phyloP scores from a whole-genome alignment of 35 echinoderm and acorn worm genomes.

The Heliocidaris erythrogramma region DNA sequence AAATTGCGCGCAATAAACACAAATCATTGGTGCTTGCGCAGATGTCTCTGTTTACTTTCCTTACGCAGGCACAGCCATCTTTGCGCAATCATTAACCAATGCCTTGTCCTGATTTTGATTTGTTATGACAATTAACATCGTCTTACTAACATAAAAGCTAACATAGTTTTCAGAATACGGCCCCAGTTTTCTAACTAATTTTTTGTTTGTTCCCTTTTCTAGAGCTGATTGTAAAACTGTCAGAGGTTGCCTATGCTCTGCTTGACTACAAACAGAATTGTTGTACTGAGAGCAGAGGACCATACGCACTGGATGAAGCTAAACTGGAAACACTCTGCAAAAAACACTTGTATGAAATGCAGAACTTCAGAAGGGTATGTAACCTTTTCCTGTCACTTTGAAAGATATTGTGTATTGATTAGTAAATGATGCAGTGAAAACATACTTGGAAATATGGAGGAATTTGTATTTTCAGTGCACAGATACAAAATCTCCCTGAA shows the following conservation, averaged over 20 bases:
- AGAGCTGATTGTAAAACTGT: slow-evolving; percentile 89
- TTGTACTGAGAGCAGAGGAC: slow-evolving; percentile 72
- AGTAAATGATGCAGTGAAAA: neutral
- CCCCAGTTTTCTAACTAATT: neutral
- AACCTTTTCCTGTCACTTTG: neutral
- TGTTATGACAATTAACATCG: no score
- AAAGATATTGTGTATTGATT: neutral
- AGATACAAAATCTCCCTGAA: neutral
- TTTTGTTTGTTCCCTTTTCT: slow-evolving; percentile 33
- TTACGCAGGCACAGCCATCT: no score
- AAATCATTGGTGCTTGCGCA: no score
- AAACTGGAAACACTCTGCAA: slow-evolving; percentile 72
- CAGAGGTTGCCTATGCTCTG: slow-evolving; percentile 85
- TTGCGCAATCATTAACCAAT: no score
- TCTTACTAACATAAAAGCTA: no score
- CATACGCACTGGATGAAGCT: slow-evolving; percentile 74
- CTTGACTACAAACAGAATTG: slow-evolving; percentile 92
- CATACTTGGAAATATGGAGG: neutral
- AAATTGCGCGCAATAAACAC: no score
- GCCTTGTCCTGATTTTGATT: no score
- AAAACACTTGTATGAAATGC: slow-evolving; percentile 87
- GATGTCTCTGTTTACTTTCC: no score
- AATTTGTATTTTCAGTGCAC: neutral
- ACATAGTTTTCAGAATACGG: no score
- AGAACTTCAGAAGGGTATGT: slow-evolving; percentile 94